Conservation (phyloP, 2,113 vertebrate species). For the Chamaea fasciata region DNA sequence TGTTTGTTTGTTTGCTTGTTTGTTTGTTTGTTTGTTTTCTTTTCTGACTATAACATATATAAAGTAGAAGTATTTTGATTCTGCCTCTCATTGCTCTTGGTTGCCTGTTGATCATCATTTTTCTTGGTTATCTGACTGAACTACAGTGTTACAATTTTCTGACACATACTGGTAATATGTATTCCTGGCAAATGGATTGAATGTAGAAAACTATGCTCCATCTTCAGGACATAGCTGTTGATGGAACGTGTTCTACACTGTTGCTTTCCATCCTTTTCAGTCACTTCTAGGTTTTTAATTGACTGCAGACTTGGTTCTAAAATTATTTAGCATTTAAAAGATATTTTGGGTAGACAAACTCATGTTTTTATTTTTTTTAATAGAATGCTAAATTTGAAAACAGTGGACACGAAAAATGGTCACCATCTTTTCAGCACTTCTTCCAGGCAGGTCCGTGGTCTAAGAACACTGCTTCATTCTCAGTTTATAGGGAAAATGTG, state of each 20-base stretch:
- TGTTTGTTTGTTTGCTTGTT: background rate
- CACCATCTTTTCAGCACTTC: background rate
- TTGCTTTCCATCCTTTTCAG: background rate
- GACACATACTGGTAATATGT: background rate
- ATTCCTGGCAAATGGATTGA: background rate
- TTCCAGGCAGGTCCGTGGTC: background rate
- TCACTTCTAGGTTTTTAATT: background rate
- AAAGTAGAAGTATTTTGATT: background rate
- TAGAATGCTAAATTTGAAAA: background rate
- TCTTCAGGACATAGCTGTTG: background rate
- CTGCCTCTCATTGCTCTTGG: background rate
- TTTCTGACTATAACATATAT: background rate
- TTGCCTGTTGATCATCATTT: background rate
- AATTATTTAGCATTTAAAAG: background rate
- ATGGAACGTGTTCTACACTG: background rate
- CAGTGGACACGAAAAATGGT: background rate
- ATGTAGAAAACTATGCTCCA: background rate
- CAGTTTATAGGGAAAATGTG: background rate
- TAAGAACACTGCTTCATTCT: accelerated
- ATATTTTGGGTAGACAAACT: background rate
- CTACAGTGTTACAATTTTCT: background rate
- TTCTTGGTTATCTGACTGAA: background rate
- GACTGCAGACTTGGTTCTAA: background rate
- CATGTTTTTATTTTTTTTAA: background rate
- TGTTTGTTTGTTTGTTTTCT: no score